Evolutionary conservation across 2,888 invertebrate genomes (phyloP), one percentile per base, ranked within the genome.

Genomic region (Drosophila pegasa): DNA sequence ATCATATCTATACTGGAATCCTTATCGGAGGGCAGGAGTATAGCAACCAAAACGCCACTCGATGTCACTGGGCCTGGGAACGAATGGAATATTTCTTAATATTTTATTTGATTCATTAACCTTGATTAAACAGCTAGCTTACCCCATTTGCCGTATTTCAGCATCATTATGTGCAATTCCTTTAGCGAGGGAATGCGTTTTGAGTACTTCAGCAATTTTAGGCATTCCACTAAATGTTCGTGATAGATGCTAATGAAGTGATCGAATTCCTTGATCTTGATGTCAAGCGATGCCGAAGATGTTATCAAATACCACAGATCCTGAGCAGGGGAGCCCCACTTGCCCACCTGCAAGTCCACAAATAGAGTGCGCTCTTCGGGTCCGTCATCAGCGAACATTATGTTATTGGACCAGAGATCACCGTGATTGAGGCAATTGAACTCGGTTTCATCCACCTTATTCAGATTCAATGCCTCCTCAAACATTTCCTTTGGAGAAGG

Each of bases 361-460:
- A 91, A 76, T 0, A 84, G 45, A 0, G 87, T 76, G 9, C 89
- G 83, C 25, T 75, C 63, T 8, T 88, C 67, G 18, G 68, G 52
- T 0, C 83, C 88, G 7, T 71, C 59, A 0, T 76, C 78, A 1
- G 69, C 72, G 54, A 91, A 90, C 91, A 91, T 91, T 0, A 91
- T 85, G 38, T 91, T 91, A 54, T 91, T 91, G 12, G 79, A 70
- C 91, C 91, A 91, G 2, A 79, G 70, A 60, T 91, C 91, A 0
- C 91, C 91, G 63, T 91, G 91, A 72, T 91, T 91, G 0, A 91
- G 65, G 2, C 87, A 87, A 71, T 88, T 88, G n/a, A 91, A 89
- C n/a, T 81, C 87, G 7, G 48, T 63, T 1, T 81, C 82, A 25
- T 88, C 75, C 2, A 68, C 57, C 3, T 27, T 8, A 25, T 78